Base-by-base conservation (phyloP, 2,888 invertebrate genomes). In the Lucinisca nassula region DNA sequence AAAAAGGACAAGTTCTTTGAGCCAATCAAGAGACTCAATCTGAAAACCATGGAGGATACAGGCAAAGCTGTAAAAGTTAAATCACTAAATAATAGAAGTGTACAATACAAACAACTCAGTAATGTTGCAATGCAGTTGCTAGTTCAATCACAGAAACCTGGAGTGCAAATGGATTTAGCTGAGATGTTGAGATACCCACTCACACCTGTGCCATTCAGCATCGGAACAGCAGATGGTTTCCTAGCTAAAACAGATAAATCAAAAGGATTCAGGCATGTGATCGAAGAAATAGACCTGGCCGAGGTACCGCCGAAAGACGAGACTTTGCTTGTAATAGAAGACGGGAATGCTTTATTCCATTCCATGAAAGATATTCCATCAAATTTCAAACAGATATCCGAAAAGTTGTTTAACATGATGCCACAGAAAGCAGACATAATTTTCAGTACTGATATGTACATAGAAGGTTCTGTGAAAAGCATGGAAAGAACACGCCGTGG, bases 71-170 rank as follows among this genome's bases (percentile, higher is more conserved):
- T 67, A 30, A 72, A 70, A 37, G 37, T 86, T n/a, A 89, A 70
- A 67, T 75, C 87, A 30, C 30, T 27, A 0, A 70, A 79, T 14
- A 89, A 78, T 61, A 84, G 30, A n/a, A 30, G 61, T 3, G 32
- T 82, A 24, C 32, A 87, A 24, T 89, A 84, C 75, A 81, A 74
- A 67, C 87, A 87, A 38, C 89, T n/a, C 84, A 37, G 79, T 87
- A 17, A 84, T 58, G 45, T 79, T 55, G 89, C 84, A 61, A 38
- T 84, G 21, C 75, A 79, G 37, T 51, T 83, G 40, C 72, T 83
- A 10, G 76, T 83, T 0, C 24, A 67, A 35, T 78, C 67, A 58
- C 81, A 84, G 27, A 38, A n/a, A 38, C 55, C 21, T 17, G 78
- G 61, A 10, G n/a, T 35, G 6, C 38, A 81, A 45, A 24, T 84